Base-by-base conservation (phyloP, 1,140 invertebrate genomes). In the Brachionus rotundiformis region DNA sequence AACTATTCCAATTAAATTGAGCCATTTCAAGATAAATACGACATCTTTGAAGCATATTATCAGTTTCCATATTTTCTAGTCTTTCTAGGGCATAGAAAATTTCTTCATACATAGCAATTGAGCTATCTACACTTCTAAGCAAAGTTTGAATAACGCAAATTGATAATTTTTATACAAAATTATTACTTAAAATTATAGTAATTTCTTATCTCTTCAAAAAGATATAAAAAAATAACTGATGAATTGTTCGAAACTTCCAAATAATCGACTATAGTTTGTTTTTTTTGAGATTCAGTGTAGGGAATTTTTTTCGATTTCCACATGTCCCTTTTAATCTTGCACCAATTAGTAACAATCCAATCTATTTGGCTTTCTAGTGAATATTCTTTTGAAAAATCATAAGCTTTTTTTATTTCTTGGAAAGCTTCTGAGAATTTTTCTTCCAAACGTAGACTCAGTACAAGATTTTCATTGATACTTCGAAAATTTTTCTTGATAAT, bases 321-420 rank as follows among this genome's bases (percentile, higher is more conserved):
- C 27, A 23, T 79, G 13, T 79, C 76, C 31, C 76, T 25, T 41
- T 79, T 79, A 59, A 79, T 79, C 16, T 79, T 79, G 33, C 47
- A 79, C 76, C 76, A 79, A 79, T 59, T 59, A 36, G 33, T 59
- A 4, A 79, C 47, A 2, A 79, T 3, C 76, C 47, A 59, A 11
- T 63, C 76, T 3, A 79, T 11, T 39, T 59, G 29, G 13, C 10
- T 41, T 1, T 23, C 29, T 19, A 59, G 25, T 39, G 25, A 4
- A 59, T 11, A 59, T 25, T 79, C 76, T n/a, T 23, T 63, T 10
- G 54, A 59, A 63, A 79, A 79, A 13, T 33, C 6, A 27, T 61
- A 79, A 5, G 59, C 31, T 41, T 59, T 31, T 36, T 63, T 39
- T 54, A 79, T 36, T 63, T 79, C 29, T 33, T 79, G 47, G 16